Base-by-base conservation (phyloP, 2,888 invertebrate genomes). In the Anoplius nigerrimus region DNA sequence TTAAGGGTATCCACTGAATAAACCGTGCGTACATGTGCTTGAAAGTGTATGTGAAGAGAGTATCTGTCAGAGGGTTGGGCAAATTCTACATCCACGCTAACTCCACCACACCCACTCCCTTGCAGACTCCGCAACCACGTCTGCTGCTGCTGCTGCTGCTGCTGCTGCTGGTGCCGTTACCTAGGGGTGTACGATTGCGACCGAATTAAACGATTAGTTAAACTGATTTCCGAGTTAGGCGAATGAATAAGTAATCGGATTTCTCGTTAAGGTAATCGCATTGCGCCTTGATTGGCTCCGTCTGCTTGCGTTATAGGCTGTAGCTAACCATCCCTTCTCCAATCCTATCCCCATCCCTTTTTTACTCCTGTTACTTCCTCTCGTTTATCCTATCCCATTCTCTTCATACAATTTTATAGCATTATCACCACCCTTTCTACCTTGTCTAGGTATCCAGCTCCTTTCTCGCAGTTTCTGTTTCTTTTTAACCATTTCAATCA, bases 231-330 rank as follows among this genome's bases (percentile, higher is more conserved):
- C 88, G 85, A 89, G 87, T 87, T 87, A 87, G 87, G 86, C 86
- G 89, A 89, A 89, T 89, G 89, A 89, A 89, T 89, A 89, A 89
- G 89, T 89, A 89, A 89, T 89, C 87, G 87, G 87, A 89, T 89
- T 89, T 88, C 88, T 88, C 88, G 88, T 89, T 89, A 89, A 88
- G 87, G 86, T 89, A 89, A 89, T 89, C 88, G 86, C 87, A 88
- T 89, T 88, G 87, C 85, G 81, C 79, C 83, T 86, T 87, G 87
- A 88, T 87, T 87, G 87, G 87, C 86, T 86, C 84, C 86, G 86
- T 86, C 86, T 86, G 86, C 83, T 85, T 79, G 80, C 80, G 82
- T 83, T 84, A 84, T 81, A 78, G 81, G 78, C 79, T 78, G 75
- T 71, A 64, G 71, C 68, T 72, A 62, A 56, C 62, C 66, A 62